Conservation (phyloP, 1,140 invertebrate species). For the Leguminivora glycinivorella region DNA sequence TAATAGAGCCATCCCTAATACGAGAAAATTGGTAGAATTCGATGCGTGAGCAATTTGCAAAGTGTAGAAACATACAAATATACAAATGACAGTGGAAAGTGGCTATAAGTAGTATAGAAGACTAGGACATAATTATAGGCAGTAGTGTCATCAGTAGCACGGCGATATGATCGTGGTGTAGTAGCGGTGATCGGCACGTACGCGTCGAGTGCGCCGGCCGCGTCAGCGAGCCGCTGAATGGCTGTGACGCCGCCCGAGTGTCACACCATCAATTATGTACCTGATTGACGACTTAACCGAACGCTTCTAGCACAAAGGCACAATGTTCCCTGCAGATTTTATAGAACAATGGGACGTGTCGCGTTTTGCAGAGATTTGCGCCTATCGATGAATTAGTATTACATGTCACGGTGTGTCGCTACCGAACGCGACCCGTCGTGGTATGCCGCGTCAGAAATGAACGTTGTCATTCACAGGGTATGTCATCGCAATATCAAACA, state of each 20-base stretch:
- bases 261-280: conserved; percentile 60
- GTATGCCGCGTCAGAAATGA: background rate
- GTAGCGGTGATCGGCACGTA: conserved; percentile 69
- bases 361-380: conserved; percentile 17
- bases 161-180: conserved; percentile 60
- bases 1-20: too few relatives aligned
- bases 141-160: conserved; percentile 40
- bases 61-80: too few relatives aligned
- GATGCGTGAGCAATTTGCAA: too few relatives aligned
- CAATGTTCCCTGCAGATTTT: conserved; percentile 27
- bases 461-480: conserved; percentile 1
- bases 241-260: conserved; percentile 50
- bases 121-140: conserved; percentile 6
- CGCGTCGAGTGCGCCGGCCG: conserved; percentile 59
- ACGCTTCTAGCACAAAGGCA: conserved; percentile 30
- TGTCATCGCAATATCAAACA: background rate
- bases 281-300: conserved; percentile 67
- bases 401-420: background rate
- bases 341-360: conserved; percentile 24
- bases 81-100: background rate
- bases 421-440: background rate
- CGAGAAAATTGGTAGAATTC: too few relatives aligned
- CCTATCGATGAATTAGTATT: conserved; percentile 12
- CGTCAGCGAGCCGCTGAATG: conserved; percentile 61
- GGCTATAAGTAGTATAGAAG: background rate